Evolutionary conservation across 2,888 invertebrate genomes (phyloP).

Genomic region (Coleophora flavipennella): DNA sequence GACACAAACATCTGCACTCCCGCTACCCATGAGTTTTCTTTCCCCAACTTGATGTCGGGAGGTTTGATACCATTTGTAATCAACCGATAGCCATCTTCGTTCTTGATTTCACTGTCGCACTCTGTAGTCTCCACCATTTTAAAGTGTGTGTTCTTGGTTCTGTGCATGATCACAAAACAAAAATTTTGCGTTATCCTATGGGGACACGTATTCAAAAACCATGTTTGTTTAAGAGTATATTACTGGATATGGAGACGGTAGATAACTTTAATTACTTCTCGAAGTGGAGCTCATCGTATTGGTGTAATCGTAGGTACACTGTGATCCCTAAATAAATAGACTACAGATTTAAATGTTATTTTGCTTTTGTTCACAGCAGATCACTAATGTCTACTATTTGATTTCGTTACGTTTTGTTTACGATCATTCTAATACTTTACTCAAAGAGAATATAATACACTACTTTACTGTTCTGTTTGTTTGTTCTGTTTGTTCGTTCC

Average conservation of each 20-base stretch:
- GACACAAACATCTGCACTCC: slow-evolving; percentile 88
- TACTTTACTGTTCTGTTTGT: too few species aligned
- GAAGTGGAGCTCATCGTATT: too few species aligned
- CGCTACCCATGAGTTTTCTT: slow-evolving; percentile 77
- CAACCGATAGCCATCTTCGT: slow-evolving; percentile 37
- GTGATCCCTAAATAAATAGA: not conserved
- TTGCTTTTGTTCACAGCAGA: too few species aligned
- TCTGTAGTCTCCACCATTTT: slow-evolving; percentile 44
- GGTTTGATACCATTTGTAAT: slow-evolving; percentile 49
- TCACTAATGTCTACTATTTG: too few species aligned
- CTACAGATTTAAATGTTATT: too few species aligned
- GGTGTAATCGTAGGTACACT: not conserved
- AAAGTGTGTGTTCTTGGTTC: slow-evolving; percentile 52
- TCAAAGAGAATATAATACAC: too few species aligned
- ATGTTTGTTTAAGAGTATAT: too few species aligned
- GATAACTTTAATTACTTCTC: slow-evolving; percentile 4
- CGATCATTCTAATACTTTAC: too few species aligned
- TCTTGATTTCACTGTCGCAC: slow-evolving; percentile 30
- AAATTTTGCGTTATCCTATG: slow-evolving; percentile 8
- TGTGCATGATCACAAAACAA: slow-evolving; percentile 49
- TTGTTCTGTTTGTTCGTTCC: too few species aligned
- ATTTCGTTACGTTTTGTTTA: too few species aligned
- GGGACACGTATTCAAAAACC: slow-evolving; percentile 10
- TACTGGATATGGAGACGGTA: slow-evolving; percentile 6
- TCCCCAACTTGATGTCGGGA: slow-evolving; percentile 51